Evolutionary conservation across 2,113 vertebrate genomes (phyloP), one percentile per base, ranked within the genome.

Genomic region (Vireo altiloquus): DNA sequence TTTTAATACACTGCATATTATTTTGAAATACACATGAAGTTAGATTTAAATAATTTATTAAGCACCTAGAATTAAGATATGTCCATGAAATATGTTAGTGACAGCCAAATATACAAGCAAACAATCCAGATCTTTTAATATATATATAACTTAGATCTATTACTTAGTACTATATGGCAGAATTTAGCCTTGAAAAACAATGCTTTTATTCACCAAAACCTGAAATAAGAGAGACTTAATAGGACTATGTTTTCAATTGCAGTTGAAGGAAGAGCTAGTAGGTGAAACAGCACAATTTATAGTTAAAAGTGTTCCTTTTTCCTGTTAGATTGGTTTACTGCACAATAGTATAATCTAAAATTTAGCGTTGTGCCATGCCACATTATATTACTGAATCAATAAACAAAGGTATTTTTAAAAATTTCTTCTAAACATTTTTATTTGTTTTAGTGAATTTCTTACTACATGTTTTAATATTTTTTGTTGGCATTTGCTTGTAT

Each of bases 341-440:
- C 1, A 21, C 39, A 31, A 24, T 40, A 50, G 7, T 37, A 30
- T 12, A 74, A 52, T 13, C 6, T 61, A 57, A 76, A 77, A 22
- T 1, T 61, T 39, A 30, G 9, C 13, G 4, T 23, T 56, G 25
- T 57, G 18, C 30, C 57, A 42, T 40, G 3, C 1, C 39, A 56
- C 3, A 10, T 37, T 50, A 18, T 27, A 37, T 27, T 60, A 27
- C 7, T 53, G 25, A 57, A 53, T 61, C 6, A 28, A 56, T 8
- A 65, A 46, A 15, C 7, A 54, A 50, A 57, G 5, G 4, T 2
- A 2, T 25, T 74, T 77, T 39, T 0, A 2, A 75, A 85, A 59
- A 18, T 5, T 9, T 20, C 1, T n/a, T 50, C 6, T 14, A 49
- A 78, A 42, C 0, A 11, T 37, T 50, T 42, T 3, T 7, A 50